Evolutionary conservation across 2,113 vertebrate genomes (phyloP).

Genomic region (Perca schrenkii): DNA sequence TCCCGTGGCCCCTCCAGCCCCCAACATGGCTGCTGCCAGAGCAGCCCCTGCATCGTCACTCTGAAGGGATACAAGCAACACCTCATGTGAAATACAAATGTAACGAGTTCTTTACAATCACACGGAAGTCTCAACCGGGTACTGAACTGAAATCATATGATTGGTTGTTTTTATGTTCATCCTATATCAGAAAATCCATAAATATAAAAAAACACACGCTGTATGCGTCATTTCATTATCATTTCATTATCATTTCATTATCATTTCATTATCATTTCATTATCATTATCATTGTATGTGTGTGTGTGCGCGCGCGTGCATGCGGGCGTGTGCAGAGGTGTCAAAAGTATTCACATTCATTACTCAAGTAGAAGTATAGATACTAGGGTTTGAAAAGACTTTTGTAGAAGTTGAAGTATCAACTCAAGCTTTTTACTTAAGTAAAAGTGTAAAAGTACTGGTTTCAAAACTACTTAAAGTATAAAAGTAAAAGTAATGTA

Average conservation of each 20-base stretch:
- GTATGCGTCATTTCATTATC: background rate
- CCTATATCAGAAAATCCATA: background rate
- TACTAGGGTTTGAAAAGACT: too few species aligned
- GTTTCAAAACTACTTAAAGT: too few species aligned
- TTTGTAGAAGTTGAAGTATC: too few species aligned
- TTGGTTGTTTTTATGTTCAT: background rate
- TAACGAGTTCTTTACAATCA: background rate
- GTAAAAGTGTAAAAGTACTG: too few species aligned
- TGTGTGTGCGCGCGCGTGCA: conserved; percentile 7
- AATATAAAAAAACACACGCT: background rate
- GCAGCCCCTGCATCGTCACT: conserved; percentile 86
- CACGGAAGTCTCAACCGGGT: background rate
- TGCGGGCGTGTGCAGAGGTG: too few species aligned
- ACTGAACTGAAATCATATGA: background rate
- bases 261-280: background rate
- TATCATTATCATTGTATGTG: background rate
- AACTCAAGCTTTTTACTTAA: too few species aligned
- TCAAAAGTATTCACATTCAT: too few species aligned
- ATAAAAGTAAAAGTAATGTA: too few species aligned
- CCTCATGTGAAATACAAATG: background rate
- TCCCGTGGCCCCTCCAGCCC: conserved; percentile 70
- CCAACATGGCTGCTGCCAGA: conserved; percentile 76
- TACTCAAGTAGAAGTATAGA: too few species aligned
- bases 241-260: too few species aligned
- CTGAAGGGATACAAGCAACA: conserved; percentile 73